These are phyloP conservation scores for Aspidoscelis tigris DNA, from an alignment of 2,113 vertebrate species.

Conservation along the genomic window DNA sequence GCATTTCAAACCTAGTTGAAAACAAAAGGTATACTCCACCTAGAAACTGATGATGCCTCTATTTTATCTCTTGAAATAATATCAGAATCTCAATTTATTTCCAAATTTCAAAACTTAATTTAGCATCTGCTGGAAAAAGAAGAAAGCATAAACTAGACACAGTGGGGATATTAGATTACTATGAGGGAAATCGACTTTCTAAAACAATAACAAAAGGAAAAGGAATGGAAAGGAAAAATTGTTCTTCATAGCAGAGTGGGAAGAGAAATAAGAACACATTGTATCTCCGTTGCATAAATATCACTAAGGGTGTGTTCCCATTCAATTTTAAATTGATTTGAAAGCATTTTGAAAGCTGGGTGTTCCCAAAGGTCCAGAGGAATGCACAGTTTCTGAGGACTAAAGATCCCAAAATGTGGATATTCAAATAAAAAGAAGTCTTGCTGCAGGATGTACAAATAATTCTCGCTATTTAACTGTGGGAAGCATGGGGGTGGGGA, in stretches of 20 bases:
- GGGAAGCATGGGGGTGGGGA: no score
- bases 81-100: slow-evolving; percentile 55
- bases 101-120: slow-evolving; percentile 66
- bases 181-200: slow-evolving; percentile 19
- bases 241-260: not conserved
- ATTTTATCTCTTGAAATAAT: not conserved
- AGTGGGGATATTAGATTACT: slow-evolving; percentile 52
- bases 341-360: no score
- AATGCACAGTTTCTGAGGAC: no score
- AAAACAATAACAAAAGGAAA: slow-evolving; percentile 20
- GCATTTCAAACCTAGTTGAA: slow-evolving; percentile 27
- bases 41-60: not conserved
- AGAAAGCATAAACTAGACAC: slow-evolving; percentile 47
- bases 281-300: accelerated
- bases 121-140: slow-evolving; percentile 52
- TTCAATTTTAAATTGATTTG: no score
- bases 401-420: no score
- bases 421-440: no score
- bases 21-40: slow-evolving; percentile 38
- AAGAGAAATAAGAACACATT: not conserved
- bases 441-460: no score
- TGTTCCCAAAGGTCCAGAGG: no score
- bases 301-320: accelerated
- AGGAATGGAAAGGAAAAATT: slow-evolving; percentile 1
- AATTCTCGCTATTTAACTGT: no score